phyloP scores from a whole-genome alignment of 2,113 vertebrate species.

The Sula dactylatra region DNA sequence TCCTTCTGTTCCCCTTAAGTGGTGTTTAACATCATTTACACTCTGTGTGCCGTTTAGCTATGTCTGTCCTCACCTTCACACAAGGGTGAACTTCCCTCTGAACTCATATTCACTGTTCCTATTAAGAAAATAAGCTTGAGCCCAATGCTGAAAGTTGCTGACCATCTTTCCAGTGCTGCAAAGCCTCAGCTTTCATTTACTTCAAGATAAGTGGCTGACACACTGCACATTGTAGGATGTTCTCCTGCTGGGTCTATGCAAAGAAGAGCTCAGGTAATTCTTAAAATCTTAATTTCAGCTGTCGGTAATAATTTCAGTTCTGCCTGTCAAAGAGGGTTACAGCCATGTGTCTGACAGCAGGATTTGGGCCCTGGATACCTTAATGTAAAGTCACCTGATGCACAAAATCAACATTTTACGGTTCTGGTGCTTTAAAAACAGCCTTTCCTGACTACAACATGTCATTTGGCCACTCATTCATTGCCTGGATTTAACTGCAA shows the following conservation, averaged over 20 bases:
- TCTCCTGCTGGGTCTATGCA: conserved; percentile 39
- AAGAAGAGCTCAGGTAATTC: conserved; percentile 13
- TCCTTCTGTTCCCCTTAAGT: not conserved
- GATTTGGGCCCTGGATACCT: not conserved
- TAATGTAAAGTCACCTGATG: not conserved
- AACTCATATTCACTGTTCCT: not conserved
- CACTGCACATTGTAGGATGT: not conserved
- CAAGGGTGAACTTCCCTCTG: not conserved
- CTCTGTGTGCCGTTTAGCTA: not conserved
- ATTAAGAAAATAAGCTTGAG: not conserved
- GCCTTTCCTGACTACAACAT: not conserved
- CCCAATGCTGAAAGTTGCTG: not conserved
- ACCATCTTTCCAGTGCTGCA: not conserved
- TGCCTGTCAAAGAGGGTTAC: not conserved
- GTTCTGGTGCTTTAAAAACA: not conserved
- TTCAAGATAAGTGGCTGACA: not conserved
- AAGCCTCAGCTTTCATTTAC: conserved; percentile 21
- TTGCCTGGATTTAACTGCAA: not conserved
- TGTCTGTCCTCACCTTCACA: not conserved
- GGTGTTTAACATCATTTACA: not conserved
- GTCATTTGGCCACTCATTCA: not conserved
- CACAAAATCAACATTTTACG: not conserved
- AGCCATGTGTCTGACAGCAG: not conserved
- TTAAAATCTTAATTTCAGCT: conserved; percentile 39
- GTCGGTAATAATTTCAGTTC: conserved; percentile 30